phyloP scores from a whole-genome alignment of 2,113 vertebrate genomes.

The Callochromis pleurospilus region DNA sequence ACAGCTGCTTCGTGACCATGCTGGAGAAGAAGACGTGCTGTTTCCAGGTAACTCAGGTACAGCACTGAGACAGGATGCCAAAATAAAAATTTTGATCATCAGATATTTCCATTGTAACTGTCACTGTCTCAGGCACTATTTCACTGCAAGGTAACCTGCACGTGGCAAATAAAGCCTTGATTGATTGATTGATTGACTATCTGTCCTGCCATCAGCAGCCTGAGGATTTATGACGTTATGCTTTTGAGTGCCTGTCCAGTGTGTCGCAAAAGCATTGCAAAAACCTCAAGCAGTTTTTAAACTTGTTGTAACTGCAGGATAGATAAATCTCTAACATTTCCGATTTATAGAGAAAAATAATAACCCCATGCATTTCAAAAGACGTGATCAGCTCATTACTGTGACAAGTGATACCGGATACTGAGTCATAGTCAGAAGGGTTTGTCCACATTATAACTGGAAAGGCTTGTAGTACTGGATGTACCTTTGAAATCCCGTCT shows the following conservation, averaged over 20 bases:
- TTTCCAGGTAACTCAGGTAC: not conserved
- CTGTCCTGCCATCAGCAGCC: not conserved
- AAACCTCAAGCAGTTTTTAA: not conserved
- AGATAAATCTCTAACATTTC: not conserved
- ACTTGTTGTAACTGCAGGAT: not conserved
- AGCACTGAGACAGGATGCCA: not conserved
- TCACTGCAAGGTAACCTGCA: not conserved
- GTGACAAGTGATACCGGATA: not conserved
- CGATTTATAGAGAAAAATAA: not conserved
- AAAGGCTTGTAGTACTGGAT: slow-evolving; percentile 10
- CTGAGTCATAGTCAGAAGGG: not conserved
- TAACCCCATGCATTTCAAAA: not conserved
- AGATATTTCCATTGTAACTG: not conserved
- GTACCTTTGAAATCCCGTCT: not conserved
- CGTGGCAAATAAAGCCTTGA: not conserved
- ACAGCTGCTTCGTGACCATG: not conserved
- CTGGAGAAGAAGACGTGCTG: not conserved
- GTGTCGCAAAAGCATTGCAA: not conserved
- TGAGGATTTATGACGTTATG: rapidly evolving
- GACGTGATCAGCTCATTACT: not conserved
- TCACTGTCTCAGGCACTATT: not conserved
- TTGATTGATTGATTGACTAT: not conserved
- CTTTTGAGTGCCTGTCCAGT: not conserved
- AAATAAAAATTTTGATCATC: not conserved
- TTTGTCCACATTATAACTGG: not conserved